phyloP scores from a whole-genome alignment of 2,888 invertebrate species.

The Drosophila sordidula region DNA sequence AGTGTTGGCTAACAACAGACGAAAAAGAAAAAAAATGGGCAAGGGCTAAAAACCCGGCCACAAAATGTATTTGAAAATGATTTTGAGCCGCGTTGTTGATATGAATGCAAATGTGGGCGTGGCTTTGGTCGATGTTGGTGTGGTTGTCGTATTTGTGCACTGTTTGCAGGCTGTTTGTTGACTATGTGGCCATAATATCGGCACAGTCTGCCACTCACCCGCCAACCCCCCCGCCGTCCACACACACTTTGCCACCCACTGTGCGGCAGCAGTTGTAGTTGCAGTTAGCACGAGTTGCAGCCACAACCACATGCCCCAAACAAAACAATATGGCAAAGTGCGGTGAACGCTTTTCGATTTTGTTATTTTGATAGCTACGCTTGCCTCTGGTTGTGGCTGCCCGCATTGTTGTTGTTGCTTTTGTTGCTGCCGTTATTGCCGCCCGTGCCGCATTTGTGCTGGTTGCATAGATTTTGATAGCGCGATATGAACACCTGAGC shows the following conservation, averaged over 20 bases:
- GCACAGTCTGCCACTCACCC: slow-evolving; percentile 10
- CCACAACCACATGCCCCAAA: slow-evolving; percentile 50
- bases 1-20: slow-evolving; percentile 6
- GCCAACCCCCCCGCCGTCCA: not conserved
- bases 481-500: slow-evolving; percentile 60
- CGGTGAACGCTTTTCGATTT: slow-evolving; percentile 59
- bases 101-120: slow-evolving; percentile 11
- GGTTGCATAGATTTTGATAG: slow-evolving; percentile 53
- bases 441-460: slow-evolving; percentile 35
- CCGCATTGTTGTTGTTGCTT: slow-evolving; percentile 39
- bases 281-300: slow-evolving; percentile 38
- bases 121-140: slow-evolving; percentile 11
- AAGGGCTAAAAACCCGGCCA: slow-evolving; percentile 25
- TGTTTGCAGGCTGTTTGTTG: slow-evolving; percentile 52
- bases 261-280: slow-evolving; percentile 16
- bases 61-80: slow-evolving; percentile 64
- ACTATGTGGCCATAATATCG: slow-evolving; percentile 62
- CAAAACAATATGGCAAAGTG: slow-evolving; percentile 63
- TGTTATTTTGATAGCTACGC: slow-evolving; percentile 69
- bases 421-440: slow-evolving; percentile 6
- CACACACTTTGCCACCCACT: not conserved
- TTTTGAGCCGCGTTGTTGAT: slow-evolving; percentile 53
- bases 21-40: slow-evolving; percentile 2
- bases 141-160: slow-evolving; percentile 19
- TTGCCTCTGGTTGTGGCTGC: slow-evolving; percentile 40